Conservation (phyloP, 2,113 vertebrate genomes). For the Pelecanus crispus region DNA sequence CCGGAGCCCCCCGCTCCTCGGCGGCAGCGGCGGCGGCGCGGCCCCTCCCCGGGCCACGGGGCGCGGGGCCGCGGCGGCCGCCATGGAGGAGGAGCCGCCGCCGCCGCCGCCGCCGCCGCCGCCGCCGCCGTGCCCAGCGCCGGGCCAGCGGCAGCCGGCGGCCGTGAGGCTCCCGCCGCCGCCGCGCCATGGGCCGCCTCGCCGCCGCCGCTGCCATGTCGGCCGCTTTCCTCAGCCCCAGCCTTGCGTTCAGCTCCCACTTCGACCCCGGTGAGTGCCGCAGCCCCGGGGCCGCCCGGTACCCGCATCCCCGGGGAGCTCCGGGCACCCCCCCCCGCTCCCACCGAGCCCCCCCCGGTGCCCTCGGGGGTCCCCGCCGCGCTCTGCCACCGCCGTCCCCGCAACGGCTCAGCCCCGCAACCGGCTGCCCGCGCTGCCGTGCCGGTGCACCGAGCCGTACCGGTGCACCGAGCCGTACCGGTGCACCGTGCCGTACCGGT, state of each 20-base stretch:
- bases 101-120: not conserved
- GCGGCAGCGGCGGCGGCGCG: not conserved
- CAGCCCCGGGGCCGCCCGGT: not conserved
- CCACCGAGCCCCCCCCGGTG: not conserved
- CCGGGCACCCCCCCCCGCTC: too few relatives aligned
- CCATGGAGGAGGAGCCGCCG: not conserved
- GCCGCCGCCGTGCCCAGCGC: not conserved
- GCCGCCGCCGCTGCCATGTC: conserved; percentile 9
- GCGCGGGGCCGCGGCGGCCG: not conserved
- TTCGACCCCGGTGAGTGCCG: conserved; percentile 42
- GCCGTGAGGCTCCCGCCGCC: not conserved
- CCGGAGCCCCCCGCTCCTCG: not conserved
- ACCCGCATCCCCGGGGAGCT: not conserved
- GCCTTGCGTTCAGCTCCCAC: conserved; percentile 41
- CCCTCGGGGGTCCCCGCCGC: not conserved
- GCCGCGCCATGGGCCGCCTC: not conserved
- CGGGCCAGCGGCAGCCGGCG: not conserved
- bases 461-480: not conserved
- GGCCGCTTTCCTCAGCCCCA: conserved; percentile 20
- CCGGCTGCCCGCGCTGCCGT: not conserved
- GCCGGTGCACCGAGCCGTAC: not conserved
- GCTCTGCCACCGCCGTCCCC: not conserved
- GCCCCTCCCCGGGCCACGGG: not conserved
- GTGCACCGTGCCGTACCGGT: too few relatives aligned
- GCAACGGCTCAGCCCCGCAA: not conserved